phyloP scores from a whole-genome alignment of 2,113 vertebrate genomes.

The Tachysurus vachellii region DNA sequence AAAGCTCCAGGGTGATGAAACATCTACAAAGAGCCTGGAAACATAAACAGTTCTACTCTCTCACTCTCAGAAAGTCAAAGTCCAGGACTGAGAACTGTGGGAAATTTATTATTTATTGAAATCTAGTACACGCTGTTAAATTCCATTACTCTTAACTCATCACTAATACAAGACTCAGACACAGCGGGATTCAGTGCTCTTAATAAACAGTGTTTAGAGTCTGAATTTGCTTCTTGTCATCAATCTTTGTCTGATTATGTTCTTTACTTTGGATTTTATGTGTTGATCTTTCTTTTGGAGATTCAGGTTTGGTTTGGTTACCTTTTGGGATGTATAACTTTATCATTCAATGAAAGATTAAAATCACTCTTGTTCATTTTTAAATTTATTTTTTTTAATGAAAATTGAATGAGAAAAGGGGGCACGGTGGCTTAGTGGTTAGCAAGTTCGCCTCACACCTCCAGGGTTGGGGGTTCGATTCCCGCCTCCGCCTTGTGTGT shows the following conservation, averaged over 20 bases:
- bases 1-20: slow-evolving; percentile 9
- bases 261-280: neutral
- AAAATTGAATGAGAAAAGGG: no score
- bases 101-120: neutral
- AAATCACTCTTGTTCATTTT: no score
- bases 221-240: neutral
- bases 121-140: neutral
- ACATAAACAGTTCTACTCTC: neutral
- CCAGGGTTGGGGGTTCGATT: no score
- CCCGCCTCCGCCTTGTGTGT: no score
- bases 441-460: no score
- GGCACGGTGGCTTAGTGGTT: no score
- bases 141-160: neutral
- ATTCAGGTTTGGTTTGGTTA: no score
- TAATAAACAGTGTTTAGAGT: neutral
- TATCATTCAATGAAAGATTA: no score
- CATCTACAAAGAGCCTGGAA: neutral
- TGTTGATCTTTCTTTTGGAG: no score
- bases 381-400: no score
- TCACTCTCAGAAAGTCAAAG: slow-evolving; percentile 8
- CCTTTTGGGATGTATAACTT: no score
- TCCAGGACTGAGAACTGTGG: neutral
- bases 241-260: neutral
- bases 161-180: neutral
- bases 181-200: neutral